Conservation (phyloP, 2,113 vertebrate species). For the Oxygymnocypris stewartii region DNA sequence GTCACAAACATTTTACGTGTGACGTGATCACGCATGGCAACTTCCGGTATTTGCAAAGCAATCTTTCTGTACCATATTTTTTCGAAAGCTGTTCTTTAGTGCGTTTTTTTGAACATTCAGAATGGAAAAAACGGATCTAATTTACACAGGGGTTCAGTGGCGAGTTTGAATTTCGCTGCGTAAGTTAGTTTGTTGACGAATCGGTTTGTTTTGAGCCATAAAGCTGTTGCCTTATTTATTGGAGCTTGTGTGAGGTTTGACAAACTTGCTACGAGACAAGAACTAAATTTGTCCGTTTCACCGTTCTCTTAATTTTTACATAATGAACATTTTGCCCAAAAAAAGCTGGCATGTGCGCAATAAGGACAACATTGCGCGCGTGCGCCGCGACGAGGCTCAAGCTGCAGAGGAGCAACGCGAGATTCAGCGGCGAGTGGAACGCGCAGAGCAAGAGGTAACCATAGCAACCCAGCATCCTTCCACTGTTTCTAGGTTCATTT, state of each 20-base stretch:
- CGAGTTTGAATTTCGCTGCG: not conserved
- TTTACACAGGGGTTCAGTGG: not conserved
- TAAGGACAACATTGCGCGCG: conserved; percentile 88
- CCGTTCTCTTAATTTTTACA: conserved; percentile 19
- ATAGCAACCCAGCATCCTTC: conserved; percentile 24
- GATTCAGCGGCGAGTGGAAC: conserved; percentile 77
- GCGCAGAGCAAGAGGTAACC: conserved; percentile 85
- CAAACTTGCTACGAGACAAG: not conserved
- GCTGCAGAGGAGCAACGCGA: conserved; percentile 83
- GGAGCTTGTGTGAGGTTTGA: not conserved
- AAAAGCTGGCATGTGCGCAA: conserved; percentile 94
- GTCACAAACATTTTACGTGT: conserved; percentile 24
- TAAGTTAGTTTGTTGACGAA: not conserved
- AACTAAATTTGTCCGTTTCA: not conserved
- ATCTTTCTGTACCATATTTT: not conserved
- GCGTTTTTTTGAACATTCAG: not conserved
- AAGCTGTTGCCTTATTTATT: not conserved
- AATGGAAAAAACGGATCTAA: not conserved
- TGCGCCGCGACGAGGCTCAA: conserved; percentile 82
- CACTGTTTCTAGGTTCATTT: conserved; percentile 32
- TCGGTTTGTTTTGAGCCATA: not conserved
- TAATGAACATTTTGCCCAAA: conserved; percentile 91
- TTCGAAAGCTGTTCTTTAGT: not conserved
- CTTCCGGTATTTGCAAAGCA: conserved; percentile 32
- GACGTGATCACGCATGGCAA: conserved; percentile 8